These are phyloP conservation scores for Sipha flava DNA, from an alignment of 1,140 invertebrate genomes.

Conservation along the genomic window DNA sequence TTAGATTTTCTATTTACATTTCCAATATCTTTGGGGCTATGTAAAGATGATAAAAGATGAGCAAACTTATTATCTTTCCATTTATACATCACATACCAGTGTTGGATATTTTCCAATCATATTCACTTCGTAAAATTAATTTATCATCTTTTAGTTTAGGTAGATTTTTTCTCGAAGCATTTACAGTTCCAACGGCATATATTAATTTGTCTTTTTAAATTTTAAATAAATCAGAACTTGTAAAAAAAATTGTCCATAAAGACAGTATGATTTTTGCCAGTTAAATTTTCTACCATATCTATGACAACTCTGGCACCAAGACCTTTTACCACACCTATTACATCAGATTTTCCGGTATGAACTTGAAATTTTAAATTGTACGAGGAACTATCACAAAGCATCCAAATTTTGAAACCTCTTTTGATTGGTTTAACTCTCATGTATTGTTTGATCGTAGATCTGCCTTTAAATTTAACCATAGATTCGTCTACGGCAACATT, in stretches of 20 bases:
- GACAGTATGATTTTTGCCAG: background rate
- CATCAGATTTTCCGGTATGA: background rate
- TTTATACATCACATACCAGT: too few species aligned
- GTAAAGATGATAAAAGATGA: too few species aligned
- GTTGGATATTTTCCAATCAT: too few species aligned
- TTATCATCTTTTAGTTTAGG: background rate
- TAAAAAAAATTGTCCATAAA: background rate
- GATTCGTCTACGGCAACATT: too few species aligned
- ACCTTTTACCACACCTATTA: background rate
- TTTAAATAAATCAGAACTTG: background rate
- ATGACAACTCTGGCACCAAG: background rate
- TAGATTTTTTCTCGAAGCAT: slow-evolving; percentile 5
- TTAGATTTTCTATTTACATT: background rate
- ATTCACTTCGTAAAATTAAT: background rate
- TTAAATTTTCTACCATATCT: background rate
- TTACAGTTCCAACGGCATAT: background rate
- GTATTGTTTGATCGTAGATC: too few species aligned
- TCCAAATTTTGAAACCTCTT: too few species aligned
- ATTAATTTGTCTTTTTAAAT: background rate
- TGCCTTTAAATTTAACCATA: too few species aligned
- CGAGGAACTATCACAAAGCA: too few species aligned
- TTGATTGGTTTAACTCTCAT: too few species aligned
- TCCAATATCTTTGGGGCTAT: background rate
- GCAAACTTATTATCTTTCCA: too few species aligned
- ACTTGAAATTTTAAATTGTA: background rate